Conservation (phyloP, 2,888 invertebrate species). For the Megalurothrips usitatus region DNA sequence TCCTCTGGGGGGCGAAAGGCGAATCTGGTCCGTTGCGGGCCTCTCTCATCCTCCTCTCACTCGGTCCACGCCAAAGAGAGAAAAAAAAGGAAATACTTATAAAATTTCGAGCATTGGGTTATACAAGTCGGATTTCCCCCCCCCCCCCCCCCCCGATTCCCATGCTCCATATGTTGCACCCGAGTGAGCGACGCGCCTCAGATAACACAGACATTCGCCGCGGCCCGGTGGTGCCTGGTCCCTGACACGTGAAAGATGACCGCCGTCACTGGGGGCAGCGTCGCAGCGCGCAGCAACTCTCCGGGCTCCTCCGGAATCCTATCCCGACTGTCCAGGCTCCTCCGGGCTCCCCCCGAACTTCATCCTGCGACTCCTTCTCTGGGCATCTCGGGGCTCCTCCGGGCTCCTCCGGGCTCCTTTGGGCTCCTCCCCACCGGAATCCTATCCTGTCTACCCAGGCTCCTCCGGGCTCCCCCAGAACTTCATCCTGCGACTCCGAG, state of each 20-base stretch:
- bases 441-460: too few relatives aligned
- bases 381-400: too few relatives aligned
- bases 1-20: background rate
- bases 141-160: background rate
- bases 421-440: too few relatives aligned
- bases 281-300: background rate
- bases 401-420: too few relatives aligned
- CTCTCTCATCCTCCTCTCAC: too few relatives aligned
- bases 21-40: too few relatives aligned
- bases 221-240: background rate
- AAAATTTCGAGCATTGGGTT: background rate
- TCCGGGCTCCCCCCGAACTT: too few relatives aligned
- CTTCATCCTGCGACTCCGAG: too few relatives aligned
- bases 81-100: background rate
- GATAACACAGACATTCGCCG: conserved; percentile 16
- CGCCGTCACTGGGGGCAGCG: background rate
- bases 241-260: conserved; percentile 15
- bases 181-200: background rate
- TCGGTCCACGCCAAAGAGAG: background rate
- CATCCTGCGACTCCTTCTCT: too few relatives aligned
- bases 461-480: too few relatives aligned
- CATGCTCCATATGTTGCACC: background rate
- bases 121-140: background rate
- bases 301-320: too few relatives aligned
- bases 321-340: too few relatives aligned